Percentiles rank a stretch among this genome's conserved stretches.
phyloP scores from a whole-genome alignment of 2,888 invertebrate genomes.

The Coecobrya sp. region DNA sequence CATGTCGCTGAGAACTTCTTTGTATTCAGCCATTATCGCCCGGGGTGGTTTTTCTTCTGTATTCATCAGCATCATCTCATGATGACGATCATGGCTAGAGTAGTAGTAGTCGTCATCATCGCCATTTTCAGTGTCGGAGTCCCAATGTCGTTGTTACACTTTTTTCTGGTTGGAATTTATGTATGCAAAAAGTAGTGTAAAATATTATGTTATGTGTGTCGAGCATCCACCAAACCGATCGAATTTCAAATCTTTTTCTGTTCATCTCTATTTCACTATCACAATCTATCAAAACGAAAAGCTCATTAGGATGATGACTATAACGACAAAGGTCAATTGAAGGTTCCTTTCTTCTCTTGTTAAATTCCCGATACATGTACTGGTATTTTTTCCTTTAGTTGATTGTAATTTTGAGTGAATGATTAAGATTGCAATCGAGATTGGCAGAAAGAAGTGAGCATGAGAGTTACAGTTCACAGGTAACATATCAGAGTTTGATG shows the following conservation, averaged over 20 bases:
- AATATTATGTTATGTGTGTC: no score
- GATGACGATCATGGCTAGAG: not conserved
- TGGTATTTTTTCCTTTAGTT: not conserved
- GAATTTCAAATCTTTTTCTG: no score
- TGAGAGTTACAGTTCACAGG: not conserved
- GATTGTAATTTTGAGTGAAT: conserved; percentile 55
- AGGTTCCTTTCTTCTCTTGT: conserved; percentile 32
- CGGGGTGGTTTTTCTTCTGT: conserved; percentile 47
- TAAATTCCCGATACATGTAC: not conserved
- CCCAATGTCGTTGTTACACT: not conserved
- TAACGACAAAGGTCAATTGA: conserved; percentile 16
- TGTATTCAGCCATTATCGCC: conserved; percentile 53
- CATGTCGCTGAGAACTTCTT: not conserved
- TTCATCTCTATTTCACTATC: no score
- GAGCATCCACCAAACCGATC: no score
- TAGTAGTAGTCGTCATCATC: not conserved
- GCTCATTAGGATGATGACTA: not conserved
- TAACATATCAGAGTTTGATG: not conserved
- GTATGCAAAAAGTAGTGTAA: no score
- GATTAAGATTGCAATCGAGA: conserved; percentile 77
- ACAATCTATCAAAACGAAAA: conserved; percentile 11
- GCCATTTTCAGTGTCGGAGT: not conserved
- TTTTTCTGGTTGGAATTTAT: not conserved
- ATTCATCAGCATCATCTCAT: not conserved
- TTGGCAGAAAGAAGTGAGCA: conserved; percentile 52